Percentiles rank a stretch among this genome's conserved stretches.
phyloP scores from a whole-genome alignment of 2,888 invertebrate species.

The Rotaria socialis region DNA sequence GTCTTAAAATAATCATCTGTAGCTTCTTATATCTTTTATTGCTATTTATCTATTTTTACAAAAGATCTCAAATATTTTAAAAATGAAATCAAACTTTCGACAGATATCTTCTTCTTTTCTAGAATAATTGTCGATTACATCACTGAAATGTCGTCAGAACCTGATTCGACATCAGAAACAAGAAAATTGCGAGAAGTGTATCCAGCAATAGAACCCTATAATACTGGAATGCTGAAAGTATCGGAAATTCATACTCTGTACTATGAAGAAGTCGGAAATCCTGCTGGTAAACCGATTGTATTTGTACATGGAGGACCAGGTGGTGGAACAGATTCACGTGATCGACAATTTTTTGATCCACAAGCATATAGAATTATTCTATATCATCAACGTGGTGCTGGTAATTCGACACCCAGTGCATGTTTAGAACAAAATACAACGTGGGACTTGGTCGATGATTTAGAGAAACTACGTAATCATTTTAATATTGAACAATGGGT shows the following conservation, averaged over 20 bases:
- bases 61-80: no score
- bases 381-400: slow-evolving; percentile 54
- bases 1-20: no score
- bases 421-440: slow-evolving; percentile 54
- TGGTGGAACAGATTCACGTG: slow-evolving; percentile 49
- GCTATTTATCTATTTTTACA: no score
- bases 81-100: no score
- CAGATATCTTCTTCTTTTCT: no score
- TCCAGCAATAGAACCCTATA: slow-evolving; percentile 53
- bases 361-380: slow-evolving; percentile 52
- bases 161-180: neutral
- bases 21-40: no score
- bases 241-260: slow-evolving; percentile 54
- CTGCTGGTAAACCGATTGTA: slow-evolving; percentile 53
- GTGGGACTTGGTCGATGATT: slow-evolving; percentile 54
- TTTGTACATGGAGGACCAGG: slow-evolving; percentile 52
- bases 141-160: neutral
- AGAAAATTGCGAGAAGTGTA: slow-evolving; percentile 48
- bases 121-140: no score
- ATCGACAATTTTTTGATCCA: slow-evolving; percentile 54
- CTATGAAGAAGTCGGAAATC: slow-evolving; percentile 54
- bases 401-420: slow-evolving; percentile 53
- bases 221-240: slow-evolving; percentile 52
- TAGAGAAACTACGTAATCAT: slow-evolving; percentile 53
- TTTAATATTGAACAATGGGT: slow-evolving; percentile 54